phyloP scores from a whole-genome alignment of 23 tunicate genomes.

The Trididemnum nubilum region DNA sequence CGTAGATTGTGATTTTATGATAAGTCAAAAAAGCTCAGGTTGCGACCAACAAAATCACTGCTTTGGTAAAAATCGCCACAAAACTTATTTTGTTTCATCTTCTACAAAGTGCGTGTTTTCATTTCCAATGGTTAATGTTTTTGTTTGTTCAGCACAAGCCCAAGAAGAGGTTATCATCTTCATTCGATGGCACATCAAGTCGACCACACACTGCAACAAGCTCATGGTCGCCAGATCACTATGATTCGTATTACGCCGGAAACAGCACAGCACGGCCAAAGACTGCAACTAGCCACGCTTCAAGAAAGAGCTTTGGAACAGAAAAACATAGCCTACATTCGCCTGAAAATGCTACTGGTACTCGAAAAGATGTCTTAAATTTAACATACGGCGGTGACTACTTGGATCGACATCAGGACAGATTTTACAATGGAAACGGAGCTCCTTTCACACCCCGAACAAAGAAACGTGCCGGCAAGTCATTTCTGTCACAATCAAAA shows the following conservation, averaged over 20 bases:
- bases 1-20: too few relatives aligned
- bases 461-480: conserved; percentile 73
- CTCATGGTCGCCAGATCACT: conserved; percentile 26
- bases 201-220: conserved; percentile 17
- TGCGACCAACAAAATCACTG: too few relatives aligned
- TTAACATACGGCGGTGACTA: conserved; percentile 92
- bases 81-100: too few relatives aligned
- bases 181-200: too few relatives aligned
- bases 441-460: conserved; percentile 74
- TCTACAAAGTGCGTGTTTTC: too few relatives aligned
- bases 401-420: conserved; percentile 61
- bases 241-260: not conserved
- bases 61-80: too few relatives aligned
- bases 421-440: conserved; percentile 50
- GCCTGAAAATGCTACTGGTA: not conserved
- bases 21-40: too few relatives aligned
- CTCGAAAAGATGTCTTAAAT: conserved; percentile 26
- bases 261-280: not conserved
- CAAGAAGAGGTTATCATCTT: too few relatives aligned
- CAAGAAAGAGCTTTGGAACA: not conserved
- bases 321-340: not conserved
- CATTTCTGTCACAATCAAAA: conserved; percentile 71
- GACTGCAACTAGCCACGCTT: not conserved
- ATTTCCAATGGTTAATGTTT: too few relatives aligned
- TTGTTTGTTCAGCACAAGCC: too few relatives aligned